Evolutionary conservation across 2,113 vertebrate genomes (phyloP).

Genomic region (Megaceryle maxima): DNA sequence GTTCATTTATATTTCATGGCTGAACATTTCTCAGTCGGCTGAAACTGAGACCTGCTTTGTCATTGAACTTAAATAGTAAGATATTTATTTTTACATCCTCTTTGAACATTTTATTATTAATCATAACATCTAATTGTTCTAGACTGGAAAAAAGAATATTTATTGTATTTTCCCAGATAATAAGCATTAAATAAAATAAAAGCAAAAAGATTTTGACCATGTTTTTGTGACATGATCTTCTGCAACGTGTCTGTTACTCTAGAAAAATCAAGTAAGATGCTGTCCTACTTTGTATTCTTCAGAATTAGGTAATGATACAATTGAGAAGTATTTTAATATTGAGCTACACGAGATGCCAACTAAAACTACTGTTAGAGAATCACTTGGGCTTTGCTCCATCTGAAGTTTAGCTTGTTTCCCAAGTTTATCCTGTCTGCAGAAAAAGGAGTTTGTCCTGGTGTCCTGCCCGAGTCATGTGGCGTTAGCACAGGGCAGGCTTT

Average conservation of each 20-base stretch:
- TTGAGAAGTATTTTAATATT: background rate
- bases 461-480: background rate
- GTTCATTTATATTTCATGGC: background rate
- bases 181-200: constrained; percentile 48
- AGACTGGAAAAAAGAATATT: constrained; percentile 24
- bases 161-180: constrained; percentile 31
- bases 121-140: constrained; percentile 36
- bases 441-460: background rate
- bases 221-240: background rate
- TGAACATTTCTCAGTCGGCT: background rate
- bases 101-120: constrained; percentile 52
- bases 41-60: constrained; percentile 23
- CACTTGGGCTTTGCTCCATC: background rate
- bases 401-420: background rate
- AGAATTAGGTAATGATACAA: background rate
- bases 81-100: constrained; percentile 55
- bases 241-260: background rate
- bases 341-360: background rate
- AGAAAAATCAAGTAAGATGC: background rate
- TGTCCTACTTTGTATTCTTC: background rate
- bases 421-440: background rate
- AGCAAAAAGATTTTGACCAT: constrained; percentile 26
- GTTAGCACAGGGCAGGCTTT: background rate
- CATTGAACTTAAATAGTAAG: constrained; percentile 9
- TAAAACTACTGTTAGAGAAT: background rate